These are phyloP conservation scores for Pangasius mekongensis DNA, from an alignment of 2,797 vertebrate species.

Conservation along the genomic window DNA sequence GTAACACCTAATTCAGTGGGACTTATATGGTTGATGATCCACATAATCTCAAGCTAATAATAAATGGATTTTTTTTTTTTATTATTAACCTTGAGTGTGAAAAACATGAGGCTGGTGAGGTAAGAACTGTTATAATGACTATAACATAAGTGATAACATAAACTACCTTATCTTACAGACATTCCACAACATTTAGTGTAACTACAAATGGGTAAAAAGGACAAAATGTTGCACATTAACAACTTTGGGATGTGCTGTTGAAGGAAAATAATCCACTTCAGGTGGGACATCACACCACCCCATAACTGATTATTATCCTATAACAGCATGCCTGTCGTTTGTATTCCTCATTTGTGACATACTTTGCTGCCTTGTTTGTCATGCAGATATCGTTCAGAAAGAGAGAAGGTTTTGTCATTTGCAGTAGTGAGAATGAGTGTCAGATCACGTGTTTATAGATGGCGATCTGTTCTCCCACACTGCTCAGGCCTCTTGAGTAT, in stretches of 20 bases:
- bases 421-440: background rate
- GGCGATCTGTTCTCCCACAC: background rate
- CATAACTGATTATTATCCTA: background rate
- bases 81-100: background rate
- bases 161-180: background rate
- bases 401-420: conserved; percentile 1
- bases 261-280: background rate
- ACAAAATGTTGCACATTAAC: background rate
- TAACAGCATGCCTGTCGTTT: background rate
- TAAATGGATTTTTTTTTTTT: background rate
- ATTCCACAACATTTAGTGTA: background rate
- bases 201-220: background rate
- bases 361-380: background rate
- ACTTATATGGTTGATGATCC: background rate
- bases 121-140: background rate
- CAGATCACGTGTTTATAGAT: conserved; percentile 2
- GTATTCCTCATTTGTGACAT: background rate
- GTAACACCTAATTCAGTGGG: background rate
- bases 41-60: background rate
- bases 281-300: background rate
- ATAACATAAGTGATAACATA: background rate
- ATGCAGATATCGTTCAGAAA: background rate
- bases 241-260: background rate
- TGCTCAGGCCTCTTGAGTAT: conserved; percentile 17
- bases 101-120: background rate